Base-by-base conservation (phyloP, 1,140 invertebrate genomes). In the Orchestia grillus region DNA sequence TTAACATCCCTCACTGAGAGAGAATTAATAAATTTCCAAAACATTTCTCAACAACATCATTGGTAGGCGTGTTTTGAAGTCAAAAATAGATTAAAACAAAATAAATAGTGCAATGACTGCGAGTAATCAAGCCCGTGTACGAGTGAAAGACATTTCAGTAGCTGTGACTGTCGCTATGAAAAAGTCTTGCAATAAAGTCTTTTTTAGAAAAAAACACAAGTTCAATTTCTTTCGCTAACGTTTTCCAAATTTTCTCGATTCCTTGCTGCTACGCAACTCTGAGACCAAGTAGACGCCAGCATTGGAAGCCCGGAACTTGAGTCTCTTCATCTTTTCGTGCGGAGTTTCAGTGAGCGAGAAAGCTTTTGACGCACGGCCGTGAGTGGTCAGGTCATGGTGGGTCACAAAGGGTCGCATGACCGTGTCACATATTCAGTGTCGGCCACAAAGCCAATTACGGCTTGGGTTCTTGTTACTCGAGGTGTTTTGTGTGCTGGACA, bases 391-490 rank as follows among this genome's bases (percentile, higher is more conserved):
- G 88, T 90, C 88, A 90, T 11, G 41, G 88, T 1, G 92, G 92
- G 92, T 94, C 92, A 94, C 8, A 4, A 15, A 3, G 92, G 92
- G 43, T 94, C 92, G 28, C 44, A 40, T 94, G 92, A 94, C 92
- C 92, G 92, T 45, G 92, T 94, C 92, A 94, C 92, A 94, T 94
- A 94, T 40, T 94, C 92, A 41, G 92, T 94, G 92, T 8, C 44
- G 8, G 44, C 40, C 92, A 47, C 92, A 44, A 94, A 44, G 92
- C 44, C 92, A 94, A 94, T 94, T 94, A 94, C 92, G 92, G 44
- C 92, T 44, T 44, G 44, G 92, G 43, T 40, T 94, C 92, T 44
- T 94, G 92, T 94, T 94, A 94, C 92, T 44, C 88, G 42, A 44
- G 88, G 36, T 90, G 88, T 90, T 90, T 90, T 90, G 88, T 90